Base-by-base conservation (phyloP, 2,888 invertebrate species). In the Pinctada fucata region DNA sequence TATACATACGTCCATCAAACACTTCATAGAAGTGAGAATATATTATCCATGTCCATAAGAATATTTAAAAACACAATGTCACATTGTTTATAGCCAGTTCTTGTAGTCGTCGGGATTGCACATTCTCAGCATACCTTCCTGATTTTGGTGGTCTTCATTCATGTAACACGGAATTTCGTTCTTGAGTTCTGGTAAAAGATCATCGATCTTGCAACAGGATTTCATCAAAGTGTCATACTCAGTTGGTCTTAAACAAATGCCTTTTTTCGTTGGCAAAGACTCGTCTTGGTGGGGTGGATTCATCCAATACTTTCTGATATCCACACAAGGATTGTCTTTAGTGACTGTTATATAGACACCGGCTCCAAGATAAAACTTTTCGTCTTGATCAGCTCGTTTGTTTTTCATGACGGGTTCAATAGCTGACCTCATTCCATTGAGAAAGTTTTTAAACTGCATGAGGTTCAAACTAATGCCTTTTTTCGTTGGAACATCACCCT, bases 241-340 rank as follows among this genome's bases (percentile, higher is more conserved):
- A 47, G 10, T 2, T 50, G 78, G 78, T 72, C 78, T 71, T 51
- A 78, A 63, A 63, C 75, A 68, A 16, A 81, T n/a, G n/a, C 81
- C 81, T 64, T 75, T 81, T 48, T 64, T 78, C 10, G 72, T 73
- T 2, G 81, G 81, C 49, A 78, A 65, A 16, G 75, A 66, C 48
- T 76, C 68, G 8, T 72, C 76, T 64, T 78, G 52, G 68, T 69
- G 48, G 45, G 50, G 68, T 4, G 81, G 81, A 70, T 79, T 76
- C 58, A 52, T 52, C 81, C 81, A 81, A 58, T 73, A 81, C 74
- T 76, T 65, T 66, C 81, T 72, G 13, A 81, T 68, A 69, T 79
- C 79, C 45, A 81, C 76, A 47, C 75, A 75, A n/a, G 63, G 16
- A 63, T 63, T 71, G 52, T 69, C 66, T 4, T 64, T 51, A 4